phyloP scores from a whole-genome alignment of 1,140 invertebrate species.

The Heterodera schachtii region DNA sequence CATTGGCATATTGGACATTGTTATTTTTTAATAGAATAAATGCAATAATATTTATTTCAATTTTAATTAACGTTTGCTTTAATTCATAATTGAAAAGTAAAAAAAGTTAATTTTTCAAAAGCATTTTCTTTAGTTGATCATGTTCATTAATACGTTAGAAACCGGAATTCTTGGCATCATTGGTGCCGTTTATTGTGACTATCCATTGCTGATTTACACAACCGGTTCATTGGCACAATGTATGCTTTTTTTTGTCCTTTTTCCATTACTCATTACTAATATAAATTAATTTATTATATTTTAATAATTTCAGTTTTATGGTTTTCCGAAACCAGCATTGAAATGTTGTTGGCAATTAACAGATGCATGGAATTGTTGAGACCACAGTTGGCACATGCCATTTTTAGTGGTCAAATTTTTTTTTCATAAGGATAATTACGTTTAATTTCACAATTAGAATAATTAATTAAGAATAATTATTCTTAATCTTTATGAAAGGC shows the following conservation, averaged over 20 bases:
- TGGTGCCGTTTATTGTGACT: constrained; percentile 32
- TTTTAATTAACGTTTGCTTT: too few relatives aligned
- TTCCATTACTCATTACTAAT: too few relatives aligned
- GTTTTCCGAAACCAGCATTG: constrained; percentile 9
- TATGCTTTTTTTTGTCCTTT: not conserved
- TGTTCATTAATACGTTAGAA: constrained; percentile 25
- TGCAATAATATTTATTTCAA: too few relatives aligned
- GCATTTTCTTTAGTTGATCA: too few relatives aligned
- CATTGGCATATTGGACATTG: too few relatives aligned
- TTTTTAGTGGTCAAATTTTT: constrained; percentile 6
- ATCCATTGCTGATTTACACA: constrained; percentile 33
- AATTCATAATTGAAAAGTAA: too few relatives aligned
- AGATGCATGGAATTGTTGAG: constrained; percentile 28
- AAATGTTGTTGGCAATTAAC: constrained; percentile 22
- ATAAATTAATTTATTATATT: too few relatives aligned
- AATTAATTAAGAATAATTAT: too few relatives aligned
- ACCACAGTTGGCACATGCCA: constrained; percentile 16
- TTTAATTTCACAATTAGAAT: too few relatives aligned
- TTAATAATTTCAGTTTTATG: constrained; percentile 15
- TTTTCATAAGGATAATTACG: too few relatives aligned
- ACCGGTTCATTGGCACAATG: constrained; percentile 16
- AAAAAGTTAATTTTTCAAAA: too few relatives aligned
- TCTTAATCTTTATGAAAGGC: not conserved
- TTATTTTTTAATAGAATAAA: not conserved
- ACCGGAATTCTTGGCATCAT: constrained; percentile 25